Conservation (phyloP, 1,140 invertebrate species). For the Cydia strobilella region DNA sequence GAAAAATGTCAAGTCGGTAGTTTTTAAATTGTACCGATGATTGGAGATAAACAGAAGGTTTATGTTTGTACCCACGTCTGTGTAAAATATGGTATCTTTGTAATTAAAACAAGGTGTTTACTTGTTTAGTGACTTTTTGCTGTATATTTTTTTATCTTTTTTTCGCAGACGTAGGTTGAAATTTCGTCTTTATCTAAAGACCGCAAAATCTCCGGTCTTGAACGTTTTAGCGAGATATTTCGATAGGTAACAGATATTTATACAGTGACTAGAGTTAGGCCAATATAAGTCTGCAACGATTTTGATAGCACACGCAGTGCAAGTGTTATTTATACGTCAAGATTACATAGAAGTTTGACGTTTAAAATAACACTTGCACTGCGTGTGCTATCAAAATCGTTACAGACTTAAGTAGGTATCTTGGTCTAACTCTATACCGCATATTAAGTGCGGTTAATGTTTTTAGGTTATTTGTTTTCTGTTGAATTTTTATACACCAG, state of each 20-base stretch:
- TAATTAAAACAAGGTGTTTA: background rate
- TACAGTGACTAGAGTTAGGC: background rate
- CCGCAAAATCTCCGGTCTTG: background rate
- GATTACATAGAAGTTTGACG: too few relatives aligned
- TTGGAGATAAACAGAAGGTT: conserved; percentile 9
- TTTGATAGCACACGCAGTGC: too few relatives aligned
- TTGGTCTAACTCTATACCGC: background rate
- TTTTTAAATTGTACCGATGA: conserved; percentile 39
- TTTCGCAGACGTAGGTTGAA: background rate
- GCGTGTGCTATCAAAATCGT: too few relatives aligned
- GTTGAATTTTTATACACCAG: background rate
- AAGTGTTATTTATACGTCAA: too few relatives aligned
- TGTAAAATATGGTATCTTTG: background rate
- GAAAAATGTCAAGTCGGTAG: conserved; percentile 39
- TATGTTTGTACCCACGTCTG: background rate
- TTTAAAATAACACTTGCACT: too few relatives aligned
- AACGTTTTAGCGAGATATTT: background rate
- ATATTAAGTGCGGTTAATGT: background rate
- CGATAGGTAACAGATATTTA: too few relatives aligned
- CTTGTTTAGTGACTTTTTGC: background rate
- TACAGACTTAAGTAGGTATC: too few relatives aligned
- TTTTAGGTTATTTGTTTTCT: background rate
- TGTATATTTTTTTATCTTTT: background rate
- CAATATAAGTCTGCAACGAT: too few relatives aligned
- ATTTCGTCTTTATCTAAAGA: background rate